phyloP scores from a whole-genome alignment of 2,113 vertebrate species.

The Zootoca vivipara region DNA sequence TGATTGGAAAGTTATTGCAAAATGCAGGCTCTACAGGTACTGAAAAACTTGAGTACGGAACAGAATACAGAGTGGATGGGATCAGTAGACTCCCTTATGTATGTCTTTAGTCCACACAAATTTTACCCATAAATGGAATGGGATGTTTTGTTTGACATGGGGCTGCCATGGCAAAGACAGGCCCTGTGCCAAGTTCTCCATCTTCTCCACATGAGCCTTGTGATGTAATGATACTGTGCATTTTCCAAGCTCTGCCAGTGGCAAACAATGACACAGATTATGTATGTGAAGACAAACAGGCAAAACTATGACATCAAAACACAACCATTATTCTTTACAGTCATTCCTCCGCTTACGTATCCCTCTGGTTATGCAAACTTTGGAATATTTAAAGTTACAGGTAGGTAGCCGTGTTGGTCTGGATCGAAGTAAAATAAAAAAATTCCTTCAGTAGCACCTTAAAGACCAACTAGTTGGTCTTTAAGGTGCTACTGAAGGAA shows the following conservation, averaged over 20 bases:
- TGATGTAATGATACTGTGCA: neutral
- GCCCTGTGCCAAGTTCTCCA: neutral
- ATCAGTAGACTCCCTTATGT: neutral
- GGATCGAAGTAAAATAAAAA: too few relatives aligned
- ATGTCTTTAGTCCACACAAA: neutral
- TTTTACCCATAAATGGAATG: neutral
- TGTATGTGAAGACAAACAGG: neutral
- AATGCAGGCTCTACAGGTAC: neutral
- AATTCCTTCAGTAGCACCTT: too few relatives aligned
- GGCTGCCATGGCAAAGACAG: neutral
- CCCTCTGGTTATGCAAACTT: too few relatives aligned
- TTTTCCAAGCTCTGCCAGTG: neutral
- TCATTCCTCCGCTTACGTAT: too few relatives aligned
- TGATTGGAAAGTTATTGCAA: neutral
- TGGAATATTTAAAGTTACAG: too few relatives aligned
- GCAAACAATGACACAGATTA: neutral
- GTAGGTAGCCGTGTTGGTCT: too few relatives aligned
- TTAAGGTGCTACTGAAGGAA: too few relatives aligned
- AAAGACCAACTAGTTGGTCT: too few relatives aligned
- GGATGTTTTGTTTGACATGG: neutral
- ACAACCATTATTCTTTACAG: neutral
- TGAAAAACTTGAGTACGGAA: neutral
- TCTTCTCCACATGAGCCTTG: neutral
- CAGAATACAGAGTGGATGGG: neutral
- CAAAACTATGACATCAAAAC: neutral